Evolutionary conservation across 2,113 vertebrate species (phyloP).

Genomic region (Ranitomeya variabilis): DNA sequence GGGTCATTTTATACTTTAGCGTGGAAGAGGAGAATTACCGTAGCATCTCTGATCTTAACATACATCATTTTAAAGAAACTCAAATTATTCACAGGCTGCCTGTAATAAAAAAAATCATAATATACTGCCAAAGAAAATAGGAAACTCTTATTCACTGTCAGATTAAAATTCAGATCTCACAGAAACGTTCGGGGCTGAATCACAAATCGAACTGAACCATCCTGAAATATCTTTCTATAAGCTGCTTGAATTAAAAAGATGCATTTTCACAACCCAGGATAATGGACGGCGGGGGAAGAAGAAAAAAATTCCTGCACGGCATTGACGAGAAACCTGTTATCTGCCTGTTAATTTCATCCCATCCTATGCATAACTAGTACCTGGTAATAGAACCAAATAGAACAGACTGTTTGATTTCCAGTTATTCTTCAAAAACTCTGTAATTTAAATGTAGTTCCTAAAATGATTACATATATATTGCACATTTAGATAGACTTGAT

Average conservation of each 20-base stretch:
- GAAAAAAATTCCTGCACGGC: not conserved
- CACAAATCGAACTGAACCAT: conserved; percentile 57
- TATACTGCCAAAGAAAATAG: conserved; percentile 60
- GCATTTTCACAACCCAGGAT: conserved; percentile 48
- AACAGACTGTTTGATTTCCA: conserved; percentile 36
- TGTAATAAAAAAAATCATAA: conserved; percentile 59
- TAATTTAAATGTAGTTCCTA: conserved; percentile 52
- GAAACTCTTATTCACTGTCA: conserved; percentile 60
- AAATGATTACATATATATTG: conserved; percentile 57
- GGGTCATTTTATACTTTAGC: conserved; percentile 28
- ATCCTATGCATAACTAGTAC: conserved; percentile 20
- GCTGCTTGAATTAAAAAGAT: conserved; percentile 56
- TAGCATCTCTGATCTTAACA: conserved; percentile 56
- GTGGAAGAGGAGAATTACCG: conserved; percentile 42
- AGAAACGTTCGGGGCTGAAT: conserved; percentile 55
- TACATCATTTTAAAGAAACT: conserved; percentile 58
- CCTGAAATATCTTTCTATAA: conserved; percentile 55
- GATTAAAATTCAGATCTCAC: conserved; percentile 59
- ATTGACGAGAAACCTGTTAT: conserved; percentile 46
- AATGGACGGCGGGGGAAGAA: conserved; percentile 1
- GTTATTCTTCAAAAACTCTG: conserved; percentile 32
- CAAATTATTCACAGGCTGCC: conserved; percentile 59
- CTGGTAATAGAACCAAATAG: conserved; percentile 37
- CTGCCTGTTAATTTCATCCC: conserved; percentile 50
- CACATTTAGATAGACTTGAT: conserved; percentile 54